Evolutionary conservation across 2,888 invertebrate genomes (phyloP).

Genomic region (Cacoxenus indagator): DNA sequence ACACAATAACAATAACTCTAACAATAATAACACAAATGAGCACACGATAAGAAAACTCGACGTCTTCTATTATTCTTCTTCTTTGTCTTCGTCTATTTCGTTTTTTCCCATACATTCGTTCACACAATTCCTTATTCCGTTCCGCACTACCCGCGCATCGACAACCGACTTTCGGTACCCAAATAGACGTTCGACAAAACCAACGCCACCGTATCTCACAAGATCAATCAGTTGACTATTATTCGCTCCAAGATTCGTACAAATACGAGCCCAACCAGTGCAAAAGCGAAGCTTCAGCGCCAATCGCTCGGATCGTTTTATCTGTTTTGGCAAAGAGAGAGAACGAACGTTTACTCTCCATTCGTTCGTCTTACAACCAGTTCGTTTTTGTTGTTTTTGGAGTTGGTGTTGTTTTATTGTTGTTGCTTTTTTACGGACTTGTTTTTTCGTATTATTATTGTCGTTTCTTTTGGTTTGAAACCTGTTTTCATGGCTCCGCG

Average conservation of each 20-base stretch:
- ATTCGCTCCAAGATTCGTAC: conserved; percentile 34
- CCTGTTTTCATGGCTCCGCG: conserved; percentile 41
- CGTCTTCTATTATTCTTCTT: no score
- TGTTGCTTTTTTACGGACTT: not conserved
- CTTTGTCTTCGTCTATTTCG: no score
- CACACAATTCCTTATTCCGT: no score
- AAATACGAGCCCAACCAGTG: not conserved
- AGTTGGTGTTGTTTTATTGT: not conserved
- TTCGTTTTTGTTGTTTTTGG: not conserved
- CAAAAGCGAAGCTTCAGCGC: not conserved
- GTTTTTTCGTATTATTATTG: conserved; percentile 27
- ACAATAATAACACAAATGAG: not conserved
- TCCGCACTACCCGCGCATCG: no score
- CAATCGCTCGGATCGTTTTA: no score
- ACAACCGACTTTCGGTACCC: no score
- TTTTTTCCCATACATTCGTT: no score
- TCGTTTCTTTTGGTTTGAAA: conserved; percentile 41
- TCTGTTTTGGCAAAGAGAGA: conserved; percentile 13
- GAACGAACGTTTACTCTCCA: not conserved
- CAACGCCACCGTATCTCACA: not conserved
- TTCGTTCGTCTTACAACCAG: not conserved
- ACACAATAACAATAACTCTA: not conserved
- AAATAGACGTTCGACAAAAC: no score
- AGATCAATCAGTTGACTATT: conserved; percentile 65
- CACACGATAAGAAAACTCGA: conserved; percentile 11